Base-by-base conservation (phyloP, 2,113 vertebrate genomes). In the Sardina pilchardus region DNA sequence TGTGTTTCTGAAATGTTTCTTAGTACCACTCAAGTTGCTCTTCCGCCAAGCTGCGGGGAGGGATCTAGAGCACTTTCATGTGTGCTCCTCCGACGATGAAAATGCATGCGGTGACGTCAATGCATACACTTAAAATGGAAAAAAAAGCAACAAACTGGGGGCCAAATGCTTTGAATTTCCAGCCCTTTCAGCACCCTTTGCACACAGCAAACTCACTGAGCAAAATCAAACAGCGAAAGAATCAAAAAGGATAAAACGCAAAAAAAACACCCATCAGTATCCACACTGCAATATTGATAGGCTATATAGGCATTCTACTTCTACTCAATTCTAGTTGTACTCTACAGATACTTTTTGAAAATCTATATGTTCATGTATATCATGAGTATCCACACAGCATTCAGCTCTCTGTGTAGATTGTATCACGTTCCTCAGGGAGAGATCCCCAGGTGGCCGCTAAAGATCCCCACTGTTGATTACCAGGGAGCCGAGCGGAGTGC, bases 1-100 rank as follows among this genome's bases (percentile, higher is more conserved):
- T 34, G 71, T 78, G 71, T 34, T 78, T 78, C 39, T 78, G 71
- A 78, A 78, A 39, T 39, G 71, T 78, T 78, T 78, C 34, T 6
- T 5, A 36, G 71, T 34, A 36, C 71, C 67, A 30, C 36, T 34
- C 9, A 75, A 75, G 63, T 71, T 8, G 26, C n/a, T 30, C 63
- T 71, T 26, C n/a, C 12, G 10, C 30, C 71, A 78, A 26, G 39
- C 26, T 17, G 34, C 3, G 71, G 30, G 4, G 71, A 78, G 30
- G 4, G 71, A 78, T 78, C 71, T 34, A 78, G 30, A 78, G 14
- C 71, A 36, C 30, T 78, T 19, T 78, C 34, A 78, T 36, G 30
- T 78, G 14, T 78, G 71, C 30, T 14, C 19, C 34, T 14, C 1
- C 4, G 71, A 78, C 12, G 71, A 78, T 17, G 16, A 14, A 75